Evolutionary conservation across 92 coral and sea anemone genomes (phyloP).

Genomic region (Siderastrea siderea): DNA sequence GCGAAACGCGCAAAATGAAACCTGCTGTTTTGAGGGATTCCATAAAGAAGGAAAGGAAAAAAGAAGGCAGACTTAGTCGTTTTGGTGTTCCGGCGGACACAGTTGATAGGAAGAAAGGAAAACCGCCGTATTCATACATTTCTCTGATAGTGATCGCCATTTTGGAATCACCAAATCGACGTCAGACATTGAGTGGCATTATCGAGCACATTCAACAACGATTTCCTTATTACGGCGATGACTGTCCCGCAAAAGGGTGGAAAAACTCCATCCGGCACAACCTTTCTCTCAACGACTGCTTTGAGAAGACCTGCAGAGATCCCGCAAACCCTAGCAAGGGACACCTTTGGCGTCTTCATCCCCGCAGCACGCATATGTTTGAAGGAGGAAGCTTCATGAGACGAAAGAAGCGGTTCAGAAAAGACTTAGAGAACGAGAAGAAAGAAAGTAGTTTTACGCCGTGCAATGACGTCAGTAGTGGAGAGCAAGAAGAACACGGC

Average conservation of each 20-base stretch:
- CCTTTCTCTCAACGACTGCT: constrained; percentile 94
- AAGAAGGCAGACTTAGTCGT: neutral
- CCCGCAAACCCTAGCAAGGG: constrained; percentile 81
- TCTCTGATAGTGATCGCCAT: constrained; percentile 95
- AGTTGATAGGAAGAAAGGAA: constrained; percentile 64
- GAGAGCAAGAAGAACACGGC: neutral
- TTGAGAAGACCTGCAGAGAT: constrained; percentile 86
- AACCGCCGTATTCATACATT: constrained; percentile 93
- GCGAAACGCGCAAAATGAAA: neutral
- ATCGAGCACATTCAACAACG: constrained; percentile 74
- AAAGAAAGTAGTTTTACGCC: neutral
- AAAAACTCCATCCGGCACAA: constrained; percentile 95
- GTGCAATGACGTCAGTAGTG: neutral
- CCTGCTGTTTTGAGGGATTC: neutral
- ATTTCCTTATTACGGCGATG: constrained; percentile 78
- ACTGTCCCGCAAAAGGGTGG: constrained; percentile 92
- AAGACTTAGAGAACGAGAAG: neutral
- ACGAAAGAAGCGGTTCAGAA: constrained; percentile 83
- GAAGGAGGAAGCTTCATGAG: constrained; percentile 95
- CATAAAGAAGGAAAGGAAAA: neutral
- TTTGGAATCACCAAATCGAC: constrained; percentile 74
- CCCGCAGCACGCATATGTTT: constrained; percentile 84
- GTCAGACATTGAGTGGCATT: constrained; percentile 86
- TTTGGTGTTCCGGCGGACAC: neutral
- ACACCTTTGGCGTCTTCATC: constrained; percentile 91